Base-by-base conservation (phyloP, 2,888 invertebrate species). In the Agrochola lota region DNA sequence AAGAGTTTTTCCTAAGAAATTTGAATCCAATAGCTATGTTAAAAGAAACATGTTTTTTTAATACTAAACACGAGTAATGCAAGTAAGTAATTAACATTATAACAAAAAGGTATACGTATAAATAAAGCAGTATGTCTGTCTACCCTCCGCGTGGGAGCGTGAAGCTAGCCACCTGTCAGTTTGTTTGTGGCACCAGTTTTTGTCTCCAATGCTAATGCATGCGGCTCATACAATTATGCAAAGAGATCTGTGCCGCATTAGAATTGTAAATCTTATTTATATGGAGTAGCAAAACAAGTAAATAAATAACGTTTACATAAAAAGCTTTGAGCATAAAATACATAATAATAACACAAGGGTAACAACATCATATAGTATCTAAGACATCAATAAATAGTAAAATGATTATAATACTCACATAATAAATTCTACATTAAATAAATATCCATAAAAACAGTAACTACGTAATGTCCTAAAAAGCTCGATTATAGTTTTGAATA, bases 81-180 rank as follows among this genome's bases (percentile, higher is more conserved):
- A 17, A 52, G 26, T 60, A 17, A 52, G 26, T 60, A 9, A 59
- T 55, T 30, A 62, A 68, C 46, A 78, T 63, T 35, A 3, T 15
- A 66, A 60, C n/a, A 69, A 30, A 46, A 59, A 59, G 9, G 23
- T 30, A 68, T 43, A 64, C 12, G 40, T 49, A 43, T 67, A 35
- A 49, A 60, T 52, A 72, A 74, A 79, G 26, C 40, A 57, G 20
- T 12, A 71, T 63, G 64, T 66, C 75, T 79, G 78, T 49, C 67
- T 77, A 78, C 59, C 67, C 72, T 43, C 62, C 12, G 82, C 77
- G 86, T 86, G 84, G 86, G 88, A 77, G 72, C 81, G 46, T 77
- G 49, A 77, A 80, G 70, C 78, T 75, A 66, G 73, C 89, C 89
- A 89, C 74, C 77, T 73, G 80, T 84, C 74, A 30, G 55, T 82